phyloP scores from a whole-genome alignment of 1,140 invertebrate species.

The Aphaenogaster ashmeadi region DNA sequence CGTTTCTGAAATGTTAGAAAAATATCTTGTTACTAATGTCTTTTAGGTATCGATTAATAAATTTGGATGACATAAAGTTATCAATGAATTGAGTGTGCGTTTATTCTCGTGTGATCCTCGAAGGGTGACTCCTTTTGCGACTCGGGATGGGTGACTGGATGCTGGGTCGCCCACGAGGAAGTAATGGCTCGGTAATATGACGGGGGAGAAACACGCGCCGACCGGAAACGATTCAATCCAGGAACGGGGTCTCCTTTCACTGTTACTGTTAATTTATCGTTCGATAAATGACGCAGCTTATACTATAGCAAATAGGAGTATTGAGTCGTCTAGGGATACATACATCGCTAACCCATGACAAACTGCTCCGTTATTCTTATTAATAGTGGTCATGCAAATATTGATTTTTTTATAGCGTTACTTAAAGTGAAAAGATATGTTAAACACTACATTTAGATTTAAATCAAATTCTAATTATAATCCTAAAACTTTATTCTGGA shows the following conservation, averaged over 20 bases:
- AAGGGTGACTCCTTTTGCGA: conserved; percentile 35
- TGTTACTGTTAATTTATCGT: conserved; percentile 83
- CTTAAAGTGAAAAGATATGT: neutral
- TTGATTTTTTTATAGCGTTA: neutral
- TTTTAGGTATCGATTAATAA: neutral
- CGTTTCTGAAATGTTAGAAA: neutral
- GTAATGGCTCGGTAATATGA: conserved; percentile 77
- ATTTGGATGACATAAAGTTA: neutral
- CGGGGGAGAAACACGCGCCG: conserved; percentile 69
- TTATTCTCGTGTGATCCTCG: neutral
- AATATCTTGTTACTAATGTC: neutral
- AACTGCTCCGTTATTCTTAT: conserved; percentile 31
- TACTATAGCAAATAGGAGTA: conserved; percentile 29
- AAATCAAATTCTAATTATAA: neutral
- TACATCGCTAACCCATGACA: conserved; percentile 12
- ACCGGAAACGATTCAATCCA: conserved; percentile 79
- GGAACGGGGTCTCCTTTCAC: conserved; percentile 64
- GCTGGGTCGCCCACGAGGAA: conserved; percentile 52
- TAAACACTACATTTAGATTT: neutral
- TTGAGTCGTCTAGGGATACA: neutral
- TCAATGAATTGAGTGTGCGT: neutral
- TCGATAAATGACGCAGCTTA: conserved; percentile 80
- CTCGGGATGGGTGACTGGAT: conserved; percentile 60
- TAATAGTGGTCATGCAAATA: conserved; percentile 5
- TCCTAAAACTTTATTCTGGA: neutral